Evolutionary conservation across 1,140 invertebrate species (phyloP), one percentile per base, ranked within the genome.

Genomic region (Oryctes rhinoceros): DNA sequence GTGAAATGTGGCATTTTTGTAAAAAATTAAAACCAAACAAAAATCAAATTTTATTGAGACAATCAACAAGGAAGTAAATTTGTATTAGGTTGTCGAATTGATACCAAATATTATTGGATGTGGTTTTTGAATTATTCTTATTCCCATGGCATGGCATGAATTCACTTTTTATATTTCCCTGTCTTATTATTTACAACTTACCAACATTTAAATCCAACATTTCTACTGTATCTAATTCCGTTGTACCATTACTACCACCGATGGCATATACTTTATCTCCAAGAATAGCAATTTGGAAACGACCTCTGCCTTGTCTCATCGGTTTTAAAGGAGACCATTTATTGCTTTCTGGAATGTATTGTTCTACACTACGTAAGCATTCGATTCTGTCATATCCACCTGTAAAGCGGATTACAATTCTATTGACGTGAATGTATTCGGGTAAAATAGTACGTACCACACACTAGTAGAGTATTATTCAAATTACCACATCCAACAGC

Each of bases 361-460:
- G 89, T 88, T 96, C 96, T 1, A 93, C 94, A 15, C 90, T 90
- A 78, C 91, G 92, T 65, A 97, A 88, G 85, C 95, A 96, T 86
- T 97, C 94, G 18, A 74, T 39, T 74, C 67, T 90, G 86, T 97
- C 95, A 87, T 97, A 97, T 9, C 96, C 96, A 86, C 95, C 94
- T 93, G 86, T 84, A 86, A 89, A 44, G 39, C 35, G n/a, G 18
- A 59, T 44, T 7, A 44, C 39, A 44, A n/a, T 18, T 59, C 3
- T 18, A 18, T 59, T 53, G 24, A 30, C 18, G 53, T n/a, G 39
- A 44, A 44, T 7, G 9, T 5, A 10, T 3, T 44, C 39, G 3
- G 0, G 18, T n/a, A 59, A 59, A 0, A 59, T 59, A 59, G 18
- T 71, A 88, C 90, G 88, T 86, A 93, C 94, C 94, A 87, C 94